Evolutionary conservation across 2,888 invertebrate genomes (phyloP).

Genomic region (Pristionchus maxplancki): DNA sequence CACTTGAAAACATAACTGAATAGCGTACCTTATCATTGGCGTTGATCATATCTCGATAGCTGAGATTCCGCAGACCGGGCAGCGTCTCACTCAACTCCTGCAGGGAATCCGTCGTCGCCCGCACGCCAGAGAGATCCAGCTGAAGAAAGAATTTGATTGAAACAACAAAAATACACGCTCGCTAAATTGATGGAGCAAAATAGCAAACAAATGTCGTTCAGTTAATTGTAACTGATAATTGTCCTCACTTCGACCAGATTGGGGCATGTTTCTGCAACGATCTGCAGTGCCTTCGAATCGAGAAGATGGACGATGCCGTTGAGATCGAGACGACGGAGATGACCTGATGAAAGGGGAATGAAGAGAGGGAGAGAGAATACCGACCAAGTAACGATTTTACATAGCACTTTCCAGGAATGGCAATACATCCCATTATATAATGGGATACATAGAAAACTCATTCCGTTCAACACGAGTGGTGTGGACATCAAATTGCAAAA

Average conservation of each 20-base stretch:
- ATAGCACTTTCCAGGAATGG: too few relatives aligned
- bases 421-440: too few relatives aligned
- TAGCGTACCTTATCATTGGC: slow-evolving; percentile 69
- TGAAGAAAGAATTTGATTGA: too few relatives aligned
- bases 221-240: too few relatives aligned
- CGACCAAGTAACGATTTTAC: too few relatives aligned
- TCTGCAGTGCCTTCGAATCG: slow-evolving; percentile 70
- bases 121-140: slow-evolving; percentile 74
- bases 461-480: too few relatives aligned
- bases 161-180: too few relatives aligned
- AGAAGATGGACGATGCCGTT: slow-evolving; percentile 72
- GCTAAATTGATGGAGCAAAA: not conserved
- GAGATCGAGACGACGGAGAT: slow-evolving; percentile 70
- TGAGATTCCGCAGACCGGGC: slow-evolving; percentile 60
- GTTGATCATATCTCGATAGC: slow-evolving; percentile 72
- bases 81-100: slow-evolving; percentile 70
- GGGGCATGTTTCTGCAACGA: slow-evolving; percentile 70
- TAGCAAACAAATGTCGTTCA: not conserved
- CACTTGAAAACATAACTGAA: too few relatives aligned
- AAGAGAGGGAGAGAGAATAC: not conserved
- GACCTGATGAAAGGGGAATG: not conserved
- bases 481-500: too few relatives aligned
- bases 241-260: slow-evolving; percentile 62
- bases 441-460: too few relatives aligned
- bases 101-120: slow-evolving; percentile 61